phyloP scores from a whole-genome alignment of 2,113 vertebrate genomes.

The Leptodactylus fuscus region DNA sequence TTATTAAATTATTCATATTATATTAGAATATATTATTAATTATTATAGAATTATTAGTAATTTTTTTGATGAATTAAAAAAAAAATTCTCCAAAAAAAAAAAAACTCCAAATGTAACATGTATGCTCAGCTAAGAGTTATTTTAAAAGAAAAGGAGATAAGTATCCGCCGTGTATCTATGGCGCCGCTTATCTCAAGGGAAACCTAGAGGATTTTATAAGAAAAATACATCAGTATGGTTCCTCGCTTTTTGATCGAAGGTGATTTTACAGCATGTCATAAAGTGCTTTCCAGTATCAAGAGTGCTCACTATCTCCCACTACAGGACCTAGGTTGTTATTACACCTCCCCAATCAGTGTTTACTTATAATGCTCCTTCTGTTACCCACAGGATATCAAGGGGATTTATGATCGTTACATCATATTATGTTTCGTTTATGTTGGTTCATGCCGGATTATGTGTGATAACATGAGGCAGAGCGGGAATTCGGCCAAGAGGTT shows the following conservation, averaged over 20 bases:
- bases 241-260: neutral
- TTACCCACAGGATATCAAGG: neutral
- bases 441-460: neutral
- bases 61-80: too few relatives aligned
- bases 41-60: too few relatives aligned
- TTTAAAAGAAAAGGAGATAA: too few relatives aligned
- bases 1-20: too few relatives aligned
- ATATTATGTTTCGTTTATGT: neutral
- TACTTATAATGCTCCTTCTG: neutral
- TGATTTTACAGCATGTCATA: neutral
- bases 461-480: neutral
- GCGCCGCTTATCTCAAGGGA: neutral
- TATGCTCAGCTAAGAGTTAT: too few relatives aligned
- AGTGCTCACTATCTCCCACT: neutral
- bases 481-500: neutral
- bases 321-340: neutral
- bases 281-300: neutral
- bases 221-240: too few relatives aligned
- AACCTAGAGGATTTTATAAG: neutral
- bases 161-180: neutral
- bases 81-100: too few relatives aligned
- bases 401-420: neutral
- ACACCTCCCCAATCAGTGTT: neutral
- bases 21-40: too few relatives aligned
- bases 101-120: too few relatives aligned